A percentile compares a stretch with the other conserved stretches of the same genome.
These are phyloP conservation scores for Papilio machaon DNA, from an alignment of 1,140 invertebrate species.

Conservation along the genomic window DNA sequence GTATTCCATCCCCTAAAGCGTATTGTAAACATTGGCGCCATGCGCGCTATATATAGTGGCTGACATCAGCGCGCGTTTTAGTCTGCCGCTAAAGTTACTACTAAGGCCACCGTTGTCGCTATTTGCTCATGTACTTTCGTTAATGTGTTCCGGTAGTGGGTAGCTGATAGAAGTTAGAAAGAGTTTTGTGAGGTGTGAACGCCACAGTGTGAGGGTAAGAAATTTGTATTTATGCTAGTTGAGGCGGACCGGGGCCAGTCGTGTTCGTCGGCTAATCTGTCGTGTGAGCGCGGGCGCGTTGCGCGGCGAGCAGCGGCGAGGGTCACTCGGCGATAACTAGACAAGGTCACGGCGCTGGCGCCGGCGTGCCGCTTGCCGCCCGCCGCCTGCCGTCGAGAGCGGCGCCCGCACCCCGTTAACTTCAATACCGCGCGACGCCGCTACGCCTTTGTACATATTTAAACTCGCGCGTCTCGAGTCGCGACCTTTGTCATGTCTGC, in stretches of 20 bases:
- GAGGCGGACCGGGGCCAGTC: conserved; percentile 32
- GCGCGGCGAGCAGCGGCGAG: conserved; percentile 50
- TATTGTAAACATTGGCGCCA: conserved; percentile 68
- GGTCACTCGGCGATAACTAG: conserved; percentile 76
- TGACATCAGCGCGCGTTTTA: conserved; percentile 63
- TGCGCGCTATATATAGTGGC: conserved; percentile 59
- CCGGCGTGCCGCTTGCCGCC: conserved; percentile 71
- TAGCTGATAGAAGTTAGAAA: neutral
- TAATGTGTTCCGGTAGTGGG: neutral
- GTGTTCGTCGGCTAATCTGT: conserved; percentile 57
- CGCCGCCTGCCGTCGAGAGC: conserved; percentile 66
- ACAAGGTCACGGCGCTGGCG: conserved; percentile 79
- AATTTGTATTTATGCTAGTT: conserved; percentile 28
- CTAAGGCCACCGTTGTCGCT: conserved; percentile 45
- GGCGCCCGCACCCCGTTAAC: conserved; percentile 23
- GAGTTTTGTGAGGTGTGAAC: neutral
- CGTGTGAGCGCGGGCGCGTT: conserved; percentile 48
- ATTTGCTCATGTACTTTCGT: conserved; percentile 24
- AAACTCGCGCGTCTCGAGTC: conserved; percentile 10
- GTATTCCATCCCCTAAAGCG: conserved; percentile 47
- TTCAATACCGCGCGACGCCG: conserved; percentile 16
- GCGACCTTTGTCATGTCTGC: conserved; percentile 23
- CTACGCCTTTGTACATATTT: conserved; percentile 29
- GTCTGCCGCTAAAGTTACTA: conserved; percentile 54
- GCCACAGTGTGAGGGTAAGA: neutral